Conservation (phyloP, 2,888 invertebrate species). For the Sturmia bella region DNA sequence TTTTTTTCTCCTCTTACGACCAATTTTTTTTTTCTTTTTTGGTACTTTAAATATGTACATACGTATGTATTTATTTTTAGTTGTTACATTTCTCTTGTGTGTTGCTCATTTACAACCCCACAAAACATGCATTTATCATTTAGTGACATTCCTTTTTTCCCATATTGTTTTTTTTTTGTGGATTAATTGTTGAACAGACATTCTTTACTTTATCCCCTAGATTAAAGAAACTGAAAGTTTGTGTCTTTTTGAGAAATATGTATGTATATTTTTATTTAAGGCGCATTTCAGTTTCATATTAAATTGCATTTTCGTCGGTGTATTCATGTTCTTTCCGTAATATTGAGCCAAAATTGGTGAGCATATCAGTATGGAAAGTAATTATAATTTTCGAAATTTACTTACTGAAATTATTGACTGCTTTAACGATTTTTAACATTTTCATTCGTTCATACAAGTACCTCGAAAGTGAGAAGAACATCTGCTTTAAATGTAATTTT, state of each 20-base stretch:
- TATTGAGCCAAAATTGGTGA: not conserved
- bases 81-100: slow-evolving; percentile 30
- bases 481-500: too few relatives aligned
- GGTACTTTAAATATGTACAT: slow-evolving; percentile 48
- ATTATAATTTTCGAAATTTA: too few relatives aligned
- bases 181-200: slow-evolving; percentile 5
- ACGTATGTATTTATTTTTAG: slow-evolving; percentile 15
- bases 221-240: slow-evolving; percentile 33
- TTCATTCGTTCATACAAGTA: too few relatives aligned
- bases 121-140: slow-evolving; percentile 65
- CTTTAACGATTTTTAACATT: too few relatives aligned
- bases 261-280: slow-evolving; percentile 35
- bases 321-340: not conserved
- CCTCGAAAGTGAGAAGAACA: too few relatives aligned
- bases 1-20: slow-evolving; percentile 23
- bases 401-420: too few relatives aligned
- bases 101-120: slow-evolving; percentile 60
- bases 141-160: slow-evolving; percentile 55
- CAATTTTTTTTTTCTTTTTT: slow-evolving; percentile 19
- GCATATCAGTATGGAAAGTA: too few relatives aligned
- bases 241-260: slow-evolving; percentile 14
- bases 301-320: not conserved
- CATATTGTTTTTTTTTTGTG: slow-evolving; percentile 22
- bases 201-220: slow-evolving; percentile 27
- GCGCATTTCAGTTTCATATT: slow-evolving; percentile 9